Evolutionary conservation across 2,888 invertebrate genomes (phyloP).

Genomic region (Celastrina argiolus): DNA sequence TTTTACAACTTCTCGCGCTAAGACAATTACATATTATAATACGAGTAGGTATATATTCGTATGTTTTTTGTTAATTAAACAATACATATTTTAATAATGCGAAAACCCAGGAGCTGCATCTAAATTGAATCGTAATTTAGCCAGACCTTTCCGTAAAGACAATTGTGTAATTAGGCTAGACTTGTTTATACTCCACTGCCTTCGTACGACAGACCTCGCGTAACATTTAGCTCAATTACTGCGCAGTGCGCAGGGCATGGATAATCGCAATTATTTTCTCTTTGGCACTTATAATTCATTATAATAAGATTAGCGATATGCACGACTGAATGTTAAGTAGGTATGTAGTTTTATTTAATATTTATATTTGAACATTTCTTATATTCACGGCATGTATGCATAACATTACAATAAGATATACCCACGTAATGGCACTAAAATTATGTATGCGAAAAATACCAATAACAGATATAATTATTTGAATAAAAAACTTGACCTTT

Average conservation of each 20-base stretch:
- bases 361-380: background rate
- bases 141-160: conserved; percentile 50
- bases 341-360: background rate
- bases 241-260: background rate
- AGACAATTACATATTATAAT: no score
- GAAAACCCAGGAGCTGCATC: conserved; percentile 50
- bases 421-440: background rate
- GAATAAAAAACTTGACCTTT: conserved; percentile 1
- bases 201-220: background rate
- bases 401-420: background rate
- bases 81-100: conserved; percentile 8
- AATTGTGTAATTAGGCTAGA: conserved; percentile 57
- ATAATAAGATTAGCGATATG: conserved; percentile 12
- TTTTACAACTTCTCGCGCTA: background rate
- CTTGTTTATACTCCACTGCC: conserved; percentile 45
- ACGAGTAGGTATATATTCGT: background rate
- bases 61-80: background rate
- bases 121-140: conserved; percentile 61
- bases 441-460: conserved; percentile 3
- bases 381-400: background rate
- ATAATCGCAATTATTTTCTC: conserved; percentile 16
- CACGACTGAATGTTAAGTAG: background rate
- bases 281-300: conserved; percentile 9
- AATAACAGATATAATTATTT: conserved; percentile 8
- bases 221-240: conserved; percentile 1